Percentiles rank a stretch among this genome's conserved stretches.
Conservation (phyloP, 2,797 vertebrate genomes). For the Danionella dracula region DNA sequence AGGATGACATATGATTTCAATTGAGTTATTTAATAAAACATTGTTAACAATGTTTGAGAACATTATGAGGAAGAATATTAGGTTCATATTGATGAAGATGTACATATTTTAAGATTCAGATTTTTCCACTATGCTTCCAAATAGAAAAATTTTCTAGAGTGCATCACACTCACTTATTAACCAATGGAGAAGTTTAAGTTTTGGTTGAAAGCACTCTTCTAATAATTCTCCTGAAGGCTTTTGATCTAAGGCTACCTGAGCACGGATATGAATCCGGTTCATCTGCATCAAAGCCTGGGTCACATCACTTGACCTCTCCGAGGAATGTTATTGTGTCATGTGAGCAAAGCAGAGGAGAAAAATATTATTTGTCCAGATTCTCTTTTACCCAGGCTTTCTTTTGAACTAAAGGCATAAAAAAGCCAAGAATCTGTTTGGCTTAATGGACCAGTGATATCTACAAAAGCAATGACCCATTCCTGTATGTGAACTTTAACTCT, state of each 20-base stretch:
- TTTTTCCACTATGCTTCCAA: no score
- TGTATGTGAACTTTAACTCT: background rate
- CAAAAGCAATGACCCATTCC: slow-evolving; percentile 5
- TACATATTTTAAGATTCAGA: no score
- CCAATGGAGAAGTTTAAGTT: background rate
- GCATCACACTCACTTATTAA: background rate
- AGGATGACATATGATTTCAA: no score
- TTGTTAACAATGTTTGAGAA: no score
- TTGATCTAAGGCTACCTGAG: slow-evolving; percentile 13
- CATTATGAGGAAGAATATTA: background rate
- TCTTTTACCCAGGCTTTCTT: slow-evolving; percentile 32
- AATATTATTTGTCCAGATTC: slow-evolving; percentile 15
- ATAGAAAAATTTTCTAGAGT: no score
- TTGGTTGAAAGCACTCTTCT: background rate
- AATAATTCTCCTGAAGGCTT: background rate
- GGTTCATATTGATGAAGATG: no score
- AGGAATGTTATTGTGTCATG: slow-evolving; percentile 16
- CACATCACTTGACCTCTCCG: slow-evolving; percentile 10
- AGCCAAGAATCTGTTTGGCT: slow-evolving; percentile 10
- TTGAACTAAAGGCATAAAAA: background rate
- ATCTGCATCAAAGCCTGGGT: slow-evolving; percentile 13
- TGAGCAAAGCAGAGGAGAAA: background rate
- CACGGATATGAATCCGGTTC: slow-evolving; percentile 2
- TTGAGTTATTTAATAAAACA: no score
- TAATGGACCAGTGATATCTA: slow-evolving; percentile 6